These are phyloP conservation scores for Lagopus muta DNA, from an alignment of 2,113 vertebrate genomes.

Conservation along the genomic window DNA sequence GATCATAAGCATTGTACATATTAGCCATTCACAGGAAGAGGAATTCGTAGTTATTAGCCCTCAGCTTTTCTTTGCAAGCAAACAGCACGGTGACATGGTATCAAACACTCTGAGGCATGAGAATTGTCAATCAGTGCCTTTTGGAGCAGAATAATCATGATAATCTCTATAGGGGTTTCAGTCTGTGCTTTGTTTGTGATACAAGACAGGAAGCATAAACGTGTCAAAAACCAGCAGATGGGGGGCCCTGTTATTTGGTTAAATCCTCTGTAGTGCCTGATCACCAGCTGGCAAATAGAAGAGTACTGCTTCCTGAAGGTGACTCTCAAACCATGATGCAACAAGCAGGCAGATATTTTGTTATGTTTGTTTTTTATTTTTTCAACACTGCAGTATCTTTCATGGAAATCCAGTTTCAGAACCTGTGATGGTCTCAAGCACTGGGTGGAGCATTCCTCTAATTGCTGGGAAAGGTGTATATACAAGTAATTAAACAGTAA, in stretches of 20 bases:
- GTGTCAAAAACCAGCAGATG: not conserved
- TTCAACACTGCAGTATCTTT: not conserved
- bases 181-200: not conserved
- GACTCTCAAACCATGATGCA: not conserved
- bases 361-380: not conserved
- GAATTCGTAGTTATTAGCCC: not conserved
- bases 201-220: not conserved
- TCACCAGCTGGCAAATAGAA: not conserved
- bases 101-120: not conserved
- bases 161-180: not conserved
- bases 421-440: not conserved
- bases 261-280: not conserved
- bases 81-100: not conserved
- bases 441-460: not conserved
- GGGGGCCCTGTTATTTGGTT: not conserved
- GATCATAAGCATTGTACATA: not conserved
- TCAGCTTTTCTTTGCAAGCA: not conserved
- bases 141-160: not conserved
- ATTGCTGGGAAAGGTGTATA: not conserved
- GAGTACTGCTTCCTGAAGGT: not conserved
- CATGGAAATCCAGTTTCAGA: not conserved
- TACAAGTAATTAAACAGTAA: not conserved
- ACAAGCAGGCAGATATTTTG: not conserved
- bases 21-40: not conserved
- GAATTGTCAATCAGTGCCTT: not conserved